Percentiles rank a stretch among this genome's conserved stretches.
Evolutionary conservation across 2,888 invertebrate species (phyloP).

Genomic region (Metallyticus violacea): DNA sequence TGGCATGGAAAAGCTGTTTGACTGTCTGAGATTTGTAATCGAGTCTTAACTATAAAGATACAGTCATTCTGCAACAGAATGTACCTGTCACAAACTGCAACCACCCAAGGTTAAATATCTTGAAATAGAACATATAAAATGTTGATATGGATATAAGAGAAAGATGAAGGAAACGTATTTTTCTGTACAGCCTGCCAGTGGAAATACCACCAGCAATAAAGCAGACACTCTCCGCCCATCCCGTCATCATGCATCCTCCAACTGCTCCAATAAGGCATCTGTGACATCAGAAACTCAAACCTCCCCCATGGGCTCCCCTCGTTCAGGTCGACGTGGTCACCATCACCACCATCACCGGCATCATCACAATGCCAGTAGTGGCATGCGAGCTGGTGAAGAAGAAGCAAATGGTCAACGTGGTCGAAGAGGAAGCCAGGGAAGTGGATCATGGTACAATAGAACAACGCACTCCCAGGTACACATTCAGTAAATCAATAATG

Average conservation of each 20-base stretch:
- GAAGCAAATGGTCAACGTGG: conserved; percentile 35
- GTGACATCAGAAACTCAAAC: conserved; percentile 42
- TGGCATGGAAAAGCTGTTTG: too few species aligned
- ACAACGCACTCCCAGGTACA: conserved; percentile 40
- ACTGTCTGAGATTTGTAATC: too few species aligned
- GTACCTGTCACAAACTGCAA: too few species aligned
- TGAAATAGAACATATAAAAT: too few species aligned
- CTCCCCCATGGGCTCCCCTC: conserved; percentile 41
- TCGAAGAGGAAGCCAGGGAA: conserved; percentile 26
- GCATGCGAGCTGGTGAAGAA: conserved; percentile 28
- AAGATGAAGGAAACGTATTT: too few species aligned
- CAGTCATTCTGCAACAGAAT: too few species aligned
- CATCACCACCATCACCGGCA: conserved; percentile 44
- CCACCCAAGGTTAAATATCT: too few species aligned
- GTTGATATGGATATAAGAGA: too few species aligned
- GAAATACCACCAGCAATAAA: not conserved
- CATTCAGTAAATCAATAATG: not conserved
- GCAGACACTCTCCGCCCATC: conserved; percentile 11
- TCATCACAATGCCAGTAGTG: conserved; percentile 28
- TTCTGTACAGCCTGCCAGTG: not conserved
- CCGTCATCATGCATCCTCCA: not conserved
- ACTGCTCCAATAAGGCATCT: conserved; percentile 13
- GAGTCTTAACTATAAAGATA: too few species aligned
- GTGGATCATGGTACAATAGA: conserved; percentile 39
- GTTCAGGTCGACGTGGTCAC: conserved; percentile 44